Base-by-base conservation (phyloP, 2,113 vertebrate genomes). In the Callionymus lyra region DNA sequence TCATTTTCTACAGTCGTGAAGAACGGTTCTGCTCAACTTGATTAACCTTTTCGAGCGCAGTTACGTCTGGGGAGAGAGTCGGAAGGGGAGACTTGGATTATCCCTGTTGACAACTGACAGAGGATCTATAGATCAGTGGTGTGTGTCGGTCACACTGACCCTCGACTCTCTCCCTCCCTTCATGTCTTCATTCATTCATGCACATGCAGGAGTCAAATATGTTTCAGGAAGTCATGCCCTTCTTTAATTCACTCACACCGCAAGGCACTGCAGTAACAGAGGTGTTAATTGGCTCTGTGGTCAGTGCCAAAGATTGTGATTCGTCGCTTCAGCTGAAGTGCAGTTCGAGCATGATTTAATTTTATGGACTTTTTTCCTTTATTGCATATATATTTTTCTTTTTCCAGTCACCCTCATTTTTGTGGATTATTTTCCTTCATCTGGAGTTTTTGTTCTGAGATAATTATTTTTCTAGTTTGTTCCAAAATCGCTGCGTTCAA, bases 81-180 rank as follows among this genome's bases (percentile, higher is more conserved):
- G 33, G 44, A 38, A 60, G 41, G 21, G 3, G 17, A 44, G 39
- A 13, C 4, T 8, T 27, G 46, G 31, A 50, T 65, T 59, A 63
- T 57, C 58, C 54, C 56, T 33, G 53, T 54, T 60, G 54, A 66
- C 63, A 44, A 41, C n/a, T 27, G 21, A 21, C 18, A 27, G 19
- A 44, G 57, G 61, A 72, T 69, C 64, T 44, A 67, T 52, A 63
- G 62, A 67, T 69, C 59, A 51, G 39, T 45, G 41, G 38, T 64
- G 68, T 66, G 70, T 68, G 63, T 68, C 53, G 44, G 65, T 72
- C 66, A 66, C 34, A 47, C 50, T 46, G 11, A 6, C 6, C 10
- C 19, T 14, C 33, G 16, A 35, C 44, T 34, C 33, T 41, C 21
- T 12, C n/a, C 8, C 43, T 6, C 38, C 12, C 18, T 12, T 41